A percentile compares a stretch with the other conserved stretches of the same genome.
Conservation (phyloP, 2,888 invertebrate genomes). For the Augiades crinisus region DNA sequence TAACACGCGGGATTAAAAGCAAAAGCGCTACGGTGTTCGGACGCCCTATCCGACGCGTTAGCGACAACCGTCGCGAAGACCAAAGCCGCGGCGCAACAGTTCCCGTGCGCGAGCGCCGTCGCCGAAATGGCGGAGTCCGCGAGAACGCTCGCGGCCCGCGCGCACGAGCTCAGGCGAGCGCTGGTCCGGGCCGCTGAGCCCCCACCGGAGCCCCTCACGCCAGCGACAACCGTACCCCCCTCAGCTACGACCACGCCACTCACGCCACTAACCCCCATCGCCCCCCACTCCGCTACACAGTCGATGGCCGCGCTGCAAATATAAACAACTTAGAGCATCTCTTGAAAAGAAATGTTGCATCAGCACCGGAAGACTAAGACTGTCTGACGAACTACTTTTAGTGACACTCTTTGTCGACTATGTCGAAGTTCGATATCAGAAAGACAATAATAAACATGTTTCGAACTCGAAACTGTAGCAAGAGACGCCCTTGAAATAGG, state of each 20-base stretch:
- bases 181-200: conserved; percentile 86
- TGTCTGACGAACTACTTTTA: background rate
- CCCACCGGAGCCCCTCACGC: conserved; percentile 47
- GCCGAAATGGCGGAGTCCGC: conserved; percentile 97
- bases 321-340: conserved; percentile 37
- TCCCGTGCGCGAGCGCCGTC: conserved; percentile 94
- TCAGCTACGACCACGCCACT: conserved; percentile 57
- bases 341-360: background rate
- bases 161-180: conserved; percentile 88
- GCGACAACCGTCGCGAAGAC: conserved; percentile 93
- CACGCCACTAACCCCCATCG: conserved; percentile 58
- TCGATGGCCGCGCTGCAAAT: conserved; percentile 64
- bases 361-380: background rate
- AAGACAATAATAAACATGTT: conserved; percentile 22
- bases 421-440: conserved; percentile 11
- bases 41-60: conserved; percentile 90
- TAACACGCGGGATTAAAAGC: conserved; percentile 87
- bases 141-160: conserved; percentile 91
- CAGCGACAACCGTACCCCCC: conserved; percentile 58
- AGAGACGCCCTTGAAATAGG: conserved; percentile 4
- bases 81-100: conserved; percentile 94
- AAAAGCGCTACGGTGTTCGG: conserved; percentile 87
- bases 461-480: conserved; percentile 2
- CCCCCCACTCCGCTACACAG: conserved; percentile 47
- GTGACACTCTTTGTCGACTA: conserved; percentile 2